These are phyloP conservation scores for Cyaniris semiargus DNA, from an alignment of 2,888 invertebrate species.

Conservation along the genomic window DNA sequence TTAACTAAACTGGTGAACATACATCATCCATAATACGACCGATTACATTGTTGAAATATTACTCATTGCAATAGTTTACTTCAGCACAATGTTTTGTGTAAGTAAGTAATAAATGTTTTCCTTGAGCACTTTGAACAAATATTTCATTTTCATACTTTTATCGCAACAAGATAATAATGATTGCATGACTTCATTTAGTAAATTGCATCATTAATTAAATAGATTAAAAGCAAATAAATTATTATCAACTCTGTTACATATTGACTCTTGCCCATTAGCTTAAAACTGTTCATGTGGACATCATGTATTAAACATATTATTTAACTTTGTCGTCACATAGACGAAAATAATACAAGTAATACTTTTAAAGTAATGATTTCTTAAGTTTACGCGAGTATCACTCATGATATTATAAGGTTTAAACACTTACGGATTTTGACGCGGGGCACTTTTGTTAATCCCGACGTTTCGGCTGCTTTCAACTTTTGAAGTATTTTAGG, in stretches of 20 bases:
- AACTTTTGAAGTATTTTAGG: too few species aligned
- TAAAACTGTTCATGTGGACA: too few species aligned
- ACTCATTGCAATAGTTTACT: neutral
- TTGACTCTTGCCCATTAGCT: neutral
- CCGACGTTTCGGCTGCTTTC: too few species aligned
- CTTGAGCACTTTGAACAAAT: neutral
- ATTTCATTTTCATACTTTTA: neutral
- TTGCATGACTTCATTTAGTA: neutral
- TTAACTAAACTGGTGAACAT: neutral
- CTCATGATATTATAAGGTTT: too few species aligned
- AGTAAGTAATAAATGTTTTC: neutral
- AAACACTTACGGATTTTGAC: too few species aligned
- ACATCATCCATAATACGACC: neutral
- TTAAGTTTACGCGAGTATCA: too few species aligned
- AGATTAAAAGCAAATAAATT: neutral
- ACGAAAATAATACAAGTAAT: too few species aligned
- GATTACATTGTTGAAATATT: neutral
- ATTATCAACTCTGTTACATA: neutral
- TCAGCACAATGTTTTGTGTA: neutral
- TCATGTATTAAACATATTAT: too few species aligned
- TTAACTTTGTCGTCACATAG: too few species aligned
- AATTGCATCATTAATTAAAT: neutral
- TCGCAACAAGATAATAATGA: slow-evolving; percentile 8
- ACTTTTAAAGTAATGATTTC: too few species aligned
- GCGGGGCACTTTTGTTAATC: too few species aligned